phyloP scores from a whole-genome alignment of 1,140 invertebrate genomes.

The Battus philenor region DNA sequence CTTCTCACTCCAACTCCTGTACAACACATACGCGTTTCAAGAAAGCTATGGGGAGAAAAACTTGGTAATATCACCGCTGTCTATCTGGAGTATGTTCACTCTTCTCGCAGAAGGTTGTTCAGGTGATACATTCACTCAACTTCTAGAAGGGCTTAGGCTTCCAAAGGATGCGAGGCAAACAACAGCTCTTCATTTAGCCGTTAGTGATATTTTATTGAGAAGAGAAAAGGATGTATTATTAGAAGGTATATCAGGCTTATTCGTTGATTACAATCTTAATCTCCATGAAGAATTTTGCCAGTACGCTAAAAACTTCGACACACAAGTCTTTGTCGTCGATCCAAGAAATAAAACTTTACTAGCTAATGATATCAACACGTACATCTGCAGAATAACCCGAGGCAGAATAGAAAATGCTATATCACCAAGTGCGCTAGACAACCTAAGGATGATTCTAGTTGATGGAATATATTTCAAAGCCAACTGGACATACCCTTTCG shows the following conservation, averaged over 20 bases:
- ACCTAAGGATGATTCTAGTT: constrained; percentile 80
- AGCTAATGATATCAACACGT: constrained; percentile 59
- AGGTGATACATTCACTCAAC: constrained; percentile 67
- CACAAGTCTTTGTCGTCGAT: constrained; percentile 51
- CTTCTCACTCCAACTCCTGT: constrained; percentile 50
- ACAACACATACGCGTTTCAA: constrained; percentile 52
- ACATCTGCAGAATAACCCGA: constrained; percentile 55
- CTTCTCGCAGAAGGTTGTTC: constrained; percentile 72
- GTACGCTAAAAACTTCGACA: constrained; percentile 46
- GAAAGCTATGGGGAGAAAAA: constrained; percentile 54
- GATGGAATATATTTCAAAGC: constrained; percentile 88
- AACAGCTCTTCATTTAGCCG: constrained; percentile 43
- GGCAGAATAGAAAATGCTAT: constrained; percentile 50
- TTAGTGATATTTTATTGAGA: constrained; percentile 35
- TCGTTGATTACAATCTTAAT: constrained; percentile 40
- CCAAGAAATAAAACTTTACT: constrained; percentile 48
- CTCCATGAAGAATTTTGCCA: constrained; percentile 60
- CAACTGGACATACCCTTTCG: constrained; percentile 81
- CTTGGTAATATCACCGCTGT: constrained; percentile 66
- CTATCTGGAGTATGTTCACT: constrained; percentile 72
- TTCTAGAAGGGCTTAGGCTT: constrained; percentile 61
- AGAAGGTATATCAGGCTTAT: constrained; percentile 48
- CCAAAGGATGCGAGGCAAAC: constrained; percentile 53
- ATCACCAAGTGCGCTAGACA: constrained; percentile 49
- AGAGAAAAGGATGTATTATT: constrained; percentile 39